Evolutionary conservation across 1,140 invertebrate genomes (phyloP), one percentile per base, ranked within the genome.

Genomic region (Hydropsyche tenuis): DNA sequence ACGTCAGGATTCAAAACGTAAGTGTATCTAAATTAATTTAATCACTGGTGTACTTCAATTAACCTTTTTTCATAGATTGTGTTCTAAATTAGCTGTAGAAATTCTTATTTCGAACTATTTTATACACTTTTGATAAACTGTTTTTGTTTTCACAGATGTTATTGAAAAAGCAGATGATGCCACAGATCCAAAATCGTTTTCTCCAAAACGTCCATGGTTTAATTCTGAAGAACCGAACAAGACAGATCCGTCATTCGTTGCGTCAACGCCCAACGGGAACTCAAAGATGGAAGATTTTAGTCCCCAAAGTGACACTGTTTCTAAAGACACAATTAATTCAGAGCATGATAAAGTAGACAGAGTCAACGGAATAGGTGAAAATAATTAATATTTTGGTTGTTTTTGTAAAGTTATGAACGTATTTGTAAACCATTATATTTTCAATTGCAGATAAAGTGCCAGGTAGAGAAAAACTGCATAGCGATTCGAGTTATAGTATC

Each of bases 401-500:
- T n/a, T n/a, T n/a, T n/a, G n/a, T n/a, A n/a, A n/a, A n/a, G n/a
- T n/a, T n/a, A n/a, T n/a, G n/a, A n/a, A n/a, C n/a, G n/a, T n/a
- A n/a, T n/a, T n/a, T n/a, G n/a, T n/a, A n/a, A n/a, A n/a, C n/a
- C 12, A 48, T 53, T 53, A 53, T 46, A 20, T 53, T 18, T 53
- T 18, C 20, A 25, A 25, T 60, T 60, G 23, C 25, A 60, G 22
- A 60, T 25, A 25, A 25, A 60, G 22, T 20, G 23, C 9, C 30
- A 14, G 68, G 53, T 22, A 22, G 75, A 46, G 27, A 53, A 1
- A 73, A 77, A 45, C 46, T 77, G 46, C 72, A 77, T 9, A 84
- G 82, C n/a, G 83, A 84, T 66, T 85, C 85, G 0, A 83, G 80
- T 4, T 82, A 82, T 69, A 86, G 84, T 69, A 85, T 86, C 80